Percentiles rank a stretch among this genome's conserved stretches.
phyloP scores from a whole-genome alignment of 2,113 vertebrate genomes.

The Pogona vitticeps region DNA sequence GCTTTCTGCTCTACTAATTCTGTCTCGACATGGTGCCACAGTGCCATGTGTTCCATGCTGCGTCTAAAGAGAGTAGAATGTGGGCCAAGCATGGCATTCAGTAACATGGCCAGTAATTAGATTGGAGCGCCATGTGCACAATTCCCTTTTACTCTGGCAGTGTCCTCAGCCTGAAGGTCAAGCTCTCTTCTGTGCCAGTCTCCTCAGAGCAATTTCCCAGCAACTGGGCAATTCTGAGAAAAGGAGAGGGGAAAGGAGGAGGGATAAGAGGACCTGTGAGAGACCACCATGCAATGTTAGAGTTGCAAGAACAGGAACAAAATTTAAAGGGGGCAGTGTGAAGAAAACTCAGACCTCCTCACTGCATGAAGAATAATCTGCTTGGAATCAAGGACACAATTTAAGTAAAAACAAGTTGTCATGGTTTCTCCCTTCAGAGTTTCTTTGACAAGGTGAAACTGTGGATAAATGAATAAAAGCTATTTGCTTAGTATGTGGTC shows the following conservation, averaged over 20 bases:
- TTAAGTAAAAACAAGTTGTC: not conserved
- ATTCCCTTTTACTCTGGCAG: not conserved
- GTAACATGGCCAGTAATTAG: not conserved
- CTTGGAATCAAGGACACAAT: not conserved
- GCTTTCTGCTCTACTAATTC: slow-evolving; percentile 15
- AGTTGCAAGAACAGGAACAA: not conserved
- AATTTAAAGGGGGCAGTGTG: no score
- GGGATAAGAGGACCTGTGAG: not conserved
- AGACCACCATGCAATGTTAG: not conserved
- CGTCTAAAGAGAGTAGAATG: not conserved
- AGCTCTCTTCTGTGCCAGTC: not conserved
- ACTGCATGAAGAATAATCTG: not conserved
- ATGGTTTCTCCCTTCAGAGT: slow-evolving; percentile 4
- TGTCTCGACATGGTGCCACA: not conserved
- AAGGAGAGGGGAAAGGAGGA: not conserved
- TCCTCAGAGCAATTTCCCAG: not conserved
- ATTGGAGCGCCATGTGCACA: not conserved
- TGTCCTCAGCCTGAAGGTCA: not conserved
- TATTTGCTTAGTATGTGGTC: slow-evolving; percentile 34
- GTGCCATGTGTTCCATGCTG: not conserved
- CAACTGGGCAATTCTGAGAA: not conserved
- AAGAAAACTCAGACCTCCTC: not conserved
- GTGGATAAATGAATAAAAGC: slow-evolving; percentile 1
- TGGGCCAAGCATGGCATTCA: not conserved
- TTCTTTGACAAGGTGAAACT: not conserved